Evolutionary conservation across 2,797 vertebrate species (phyloP), one percentile per base, ranked within the genome.

Genomic region (Hydrophis major): DNA sequence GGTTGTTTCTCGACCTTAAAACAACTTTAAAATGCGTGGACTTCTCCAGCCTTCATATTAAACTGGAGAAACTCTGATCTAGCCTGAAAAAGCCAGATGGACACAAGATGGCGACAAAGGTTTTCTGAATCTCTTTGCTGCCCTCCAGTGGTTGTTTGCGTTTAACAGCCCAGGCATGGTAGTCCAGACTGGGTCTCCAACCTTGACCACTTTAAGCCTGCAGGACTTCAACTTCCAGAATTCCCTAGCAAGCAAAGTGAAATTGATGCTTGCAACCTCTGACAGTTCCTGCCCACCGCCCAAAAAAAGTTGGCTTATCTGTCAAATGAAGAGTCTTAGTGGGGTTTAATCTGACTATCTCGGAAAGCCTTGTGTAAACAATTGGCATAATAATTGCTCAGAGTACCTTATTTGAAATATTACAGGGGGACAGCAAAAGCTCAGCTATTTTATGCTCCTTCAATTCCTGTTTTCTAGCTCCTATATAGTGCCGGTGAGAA

Each of bases 401-500:
- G 59, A 27, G 37, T 50, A 7, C 25, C 6, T 61, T 13, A 50
- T 91, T 57, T 28, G 69, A 56, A n/a, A 74, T 22, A 12, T 22
- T 32, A 10, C 11, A 32, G 10, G 47, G 16, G 10, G 13, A 0
- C 14, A 20, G 42, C 25, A 18, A 28, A 56, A 56, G 25, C 7
- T 22, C n/a, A 92, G 20, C 18, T 2, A 0, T 61, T 28, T 16
- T 50, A 59, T 12, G 12, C 12, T 32, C 42, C 55, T 50, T 83
- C 20, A 2, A 32, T 11, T 25, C 7, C 28, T 60, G 86, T 14
- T 20, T 63, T 92, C 50, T 55, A 99, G 98, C 95, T 96, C 57
- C 97, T 99, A 90, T 99, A 98, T 55, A 97, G 98, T 87, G 99
- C 99, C 1, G 99, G 99, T 6, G 99, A 99, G 96, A 98, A 99